These are phyloP conservation scores for Nomada goodeniana DNA, from an alignment of 2,888 invertebrate genomes.

Conservation along the genomic window DNA sequence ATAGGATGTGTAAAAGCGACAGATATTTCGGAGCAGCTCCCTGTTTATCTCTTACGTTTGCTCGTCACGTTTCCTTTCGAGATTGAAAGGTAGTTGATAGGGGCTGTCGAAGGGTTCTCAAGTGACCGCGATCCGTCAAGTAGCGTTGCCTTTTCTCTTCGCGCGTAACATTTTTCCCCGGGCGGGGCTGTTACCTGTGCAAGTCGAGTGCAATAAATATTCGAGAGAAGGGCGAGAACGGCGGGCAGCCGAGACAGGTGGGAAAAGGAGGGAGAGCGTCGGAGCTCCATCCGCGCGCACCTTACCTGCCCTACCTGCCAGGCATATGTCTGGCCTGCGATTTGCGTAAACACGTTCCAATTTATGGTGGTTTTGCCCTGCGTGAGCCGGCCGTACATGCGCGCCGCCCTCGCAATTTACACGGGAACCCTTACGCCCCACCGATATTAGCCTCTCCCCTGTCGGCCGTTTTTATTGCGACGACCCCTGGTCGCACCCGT, in stretches of 20 bases:
- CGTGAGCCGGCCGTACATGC: slow-evolving; percentile 32
- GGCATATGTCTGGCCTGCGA: slow-evolving; percentile 65
- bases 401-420: slow-evolving; percentile 60
- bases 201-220: slow-evolving; percentile 60
- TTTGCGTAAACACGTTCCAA: slow-evolving; percentile 77
- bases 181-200: slow-evolving; percentile 38
- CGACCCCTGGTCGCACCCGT: slow-evolving; percentile 32
- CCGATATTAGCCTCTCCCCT: slow-evolving; percentile 51
- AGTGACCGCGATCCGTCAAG: slow-evolving; percentile 58
- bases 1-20: too few relatives aligned
- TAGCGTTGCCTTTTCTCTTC: slow-evolving; percentile 61
- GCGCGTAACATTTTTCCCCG: slow-evolving; percentile 48
- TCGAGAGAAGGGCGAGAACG: slow-evolving; percentile 34
- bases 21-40: too few relatives aligned
- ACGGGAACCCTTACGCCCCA: slow-evolving; percentile 38
- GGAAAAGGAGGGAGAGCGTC: slow-evolving; percentile 11
- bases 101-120: slow-evolving; percentile 28
- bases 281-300: slow-evolving; percentile 44
- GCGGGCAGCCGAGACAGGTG: slow-evolving; percentile 39
- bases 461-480: slow-evolving; percentile 52
- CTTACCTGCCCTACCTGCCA: slow-evolving; percentile 64
- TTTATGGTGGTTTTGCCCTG: slow-evolving; percentile 66
- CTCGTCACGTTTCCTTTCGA: neutral
- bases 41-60: neutral
- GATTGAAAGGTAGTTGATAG: neutral